These are phyloP conservation scores for Miltochrista miniata DNA, from an alignment of 2,888 invertebrate genomes.

Conservation along the genomic window DNA sequence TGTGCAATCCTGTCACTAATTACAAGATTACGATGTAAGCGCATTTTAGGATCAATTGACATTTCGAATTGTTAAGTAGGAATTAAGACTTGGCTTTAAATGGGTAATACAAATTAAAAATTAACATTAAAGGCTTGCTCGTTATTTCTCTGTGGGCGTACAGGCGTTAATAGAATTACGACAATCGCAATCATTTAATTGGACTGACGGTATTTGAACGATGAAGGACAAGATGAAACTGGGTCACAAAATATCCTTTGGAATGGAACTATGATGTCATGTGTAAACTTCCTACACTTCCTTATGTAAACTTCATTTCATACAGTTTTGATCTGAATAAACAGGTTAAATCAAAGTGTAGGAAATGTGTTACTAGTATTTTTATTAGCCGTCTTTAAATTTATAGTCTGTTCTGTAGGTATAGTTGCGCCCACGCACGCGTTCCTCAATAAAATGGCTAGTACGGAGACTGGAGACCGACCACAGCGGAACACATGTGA, in stretches of 20 bases:
- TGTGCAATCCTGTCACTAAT: constrained; percentile 12
- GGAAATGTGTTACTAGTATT: constrained; percentile 79
- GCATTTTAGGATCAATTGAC: constrained; percentile 26
- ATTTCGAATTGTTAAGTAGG: constrained; percentile 23
- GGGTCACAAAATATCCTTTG: constrained; percentile 51
- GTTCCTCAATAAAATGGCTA: constrained; percentile 62
- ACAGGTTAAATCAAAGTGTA: constrained; percentile 79
- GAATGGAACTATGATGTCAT: constrained; percentile 49
- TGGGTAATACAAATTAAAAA: constrained; percentile 32
- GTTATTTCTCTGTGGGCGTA: constrained; percentile 2
- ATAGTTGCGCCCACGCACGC: constrained; percentile 70
- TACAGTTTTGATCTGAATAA: constrained; percentile 78
- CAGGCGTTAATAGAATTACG: constrained; percentile 33
- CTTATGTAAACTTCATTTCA: constrained; percentile 75
- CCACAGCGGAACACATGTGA: constrained; percentile 61
- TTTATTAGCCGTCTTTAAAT: constrained; percentile 77
- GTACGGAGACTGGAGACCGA: constrained; percentile 39
- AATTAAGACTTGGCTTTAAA: constrained; percentile 21
- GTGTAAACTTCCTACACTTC: too few relatives aligned
- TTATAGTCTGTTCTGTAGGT: constrained; percentile 72
- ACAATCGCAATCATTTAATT: constrained; percentile 38
- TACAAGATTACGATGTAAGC: constrained; percentile 22
- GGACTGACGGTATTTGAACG: constrained; percentile 29
- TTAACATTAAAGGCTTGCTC: constrained; percentile 37
- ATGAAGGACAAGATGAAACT: constrained; percentile 42